These are phyloP conservation scores for Phaedon cochleariae DNA, from an alignment of 2,888 invertebrate genomes.

Conservation along the genomic window DNA sequence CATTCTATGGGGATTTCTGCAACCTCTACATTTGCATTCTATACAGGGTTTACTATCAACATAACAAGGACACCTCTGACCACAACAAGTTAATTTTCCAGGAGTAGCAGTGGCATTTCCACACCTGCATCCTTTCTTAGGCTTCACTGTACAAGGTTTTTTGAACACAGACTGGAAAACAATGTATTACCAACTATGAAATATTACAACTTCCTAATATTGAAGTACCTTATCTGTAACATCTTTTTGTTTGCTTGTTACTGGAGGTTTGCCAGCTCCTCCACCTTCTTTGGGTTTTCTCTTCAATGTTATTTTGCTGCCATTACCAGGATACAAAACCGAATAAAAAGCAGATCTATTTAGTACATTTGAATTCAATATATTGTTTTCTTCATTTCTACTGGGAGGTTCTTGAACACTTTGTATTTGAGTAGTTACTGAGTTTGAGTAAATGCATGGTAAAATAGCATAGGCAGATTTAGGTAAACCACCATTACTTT, in stretches of 20 bases:
- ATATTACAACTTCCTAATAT: not conserved
- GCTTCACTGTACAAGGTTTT: constrained; percentile 64
- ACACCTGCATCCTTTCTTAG: constrained; percentile 84
- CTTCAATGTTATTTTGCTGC: constrained; percentile 85
- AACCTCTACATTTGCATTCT: constrained; percentile 91
- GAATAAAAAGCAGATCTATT: constrained; percentile 76
- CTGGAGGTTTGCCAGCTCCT: constrained; percentile 30
- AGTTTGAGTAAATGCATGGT: constrained; percentile 77
- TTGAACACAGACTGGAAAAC: constrained; percentile 62
- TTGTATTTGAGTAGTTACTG: constrained; percentile 47
- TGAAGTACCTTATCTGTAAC: constrained; percentile 50
- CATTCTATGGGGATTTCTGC: constrained; percentile 88
- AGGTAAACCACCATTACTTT: constrained; percentile 75
- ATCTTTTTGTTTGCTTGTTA: constrained; percentile 44
- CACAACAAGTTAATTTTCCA: constrained; percentile 91
- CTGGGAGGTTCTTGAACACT: constrained; percentile 60
- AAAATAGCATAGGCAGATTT: constrained; percentile 79
- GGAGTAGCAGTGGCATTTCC: constrained; percentile 90
- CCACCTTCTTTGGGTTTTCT: constrained; percentile 67
- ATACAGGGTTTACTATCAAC: constrained; percentile 89
- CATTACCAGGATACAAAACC: constrained; percentile 81
- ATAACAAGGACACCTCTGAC: constrained; percentile 94
- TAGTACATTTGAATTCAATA: constrained; percentile 48
- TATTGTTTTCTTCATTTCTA: constrained; percentile 42
- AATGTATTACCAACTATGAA: not conserved